Conservation (phyloP, 2,113 vertebrate species). For the Coryphaenoides rupestris region DNA sequence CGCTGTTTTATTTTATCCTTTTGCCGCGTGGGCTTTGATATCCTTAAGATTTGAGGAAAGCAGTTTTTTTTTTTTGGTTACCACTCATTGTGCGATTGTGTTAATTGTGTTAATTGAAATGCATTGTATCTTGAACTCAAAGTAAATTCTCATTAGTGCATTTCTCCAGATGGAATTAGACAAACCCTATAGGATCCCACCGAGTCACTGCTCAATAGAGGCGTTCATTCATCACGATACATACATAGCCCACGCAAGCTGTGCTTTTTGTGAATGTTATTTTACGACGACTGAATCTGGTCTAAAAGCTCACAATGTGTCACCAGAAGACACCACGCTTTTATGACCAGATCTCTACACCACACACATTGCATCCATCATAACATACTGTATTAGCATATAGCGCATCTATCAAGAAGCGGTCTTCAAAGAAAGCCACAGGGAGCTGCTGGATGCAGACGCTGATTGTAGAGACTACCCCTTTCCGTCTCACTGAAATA, state of each 20-base stretch:
- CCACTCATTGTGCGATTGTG: no score
- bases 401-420: no score
- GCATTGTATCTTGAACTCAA: background rate
- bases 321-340: background rate
- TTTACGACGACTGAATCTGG: background rate
- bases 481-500: background rate
- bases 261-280: background rate
- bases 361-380: no score
- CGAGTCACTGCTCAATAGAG: background rate
- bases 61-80: conserved; percentile 19
- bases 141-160: background rate
- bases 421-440: no score
- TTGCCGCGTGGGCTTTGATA: conserved; percentile 50
- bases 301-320: background rate
- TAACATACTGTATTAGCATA: no score
- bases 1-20: conserved; percentile 31
- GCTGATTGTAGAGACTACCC: no score
- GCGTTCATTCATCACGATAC: background rate
- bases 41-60: conserved; percentile 24
- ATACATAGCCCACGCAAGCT: background rate
- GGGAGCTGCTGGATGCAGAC: no score
- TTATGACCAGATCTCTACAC: no score
- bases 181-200: background rate
- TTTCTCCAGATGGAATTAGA: background rate
- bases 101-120: background rate